Base-by-base conservation (phyloP, 2,113 vertebrate genomes). In the Syrrhaptes paradoxus region DNA sequence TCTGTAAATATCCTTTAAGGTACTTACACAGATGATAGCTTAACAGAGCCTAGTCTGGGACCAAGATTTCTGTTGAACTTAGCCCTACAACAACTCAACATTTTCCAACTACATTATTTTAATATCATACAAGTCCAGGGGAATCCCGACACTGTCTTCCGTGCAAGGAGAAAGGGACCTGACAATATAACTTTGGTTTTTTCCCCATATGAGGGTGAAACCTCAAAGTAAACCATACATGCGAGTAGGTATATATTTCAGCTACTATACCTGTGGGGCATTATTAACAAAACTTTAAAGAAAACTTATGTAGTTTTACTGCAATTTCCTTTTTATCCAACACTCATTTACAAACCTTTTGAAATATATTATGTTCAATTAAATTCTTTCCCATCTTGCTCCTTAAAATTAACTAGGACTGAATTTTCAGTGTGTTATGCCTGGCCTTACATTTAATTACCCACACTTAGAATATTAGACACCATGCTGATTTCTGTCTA, bases 401-500 rank as follows among this genome's bases (percentile, higher is more conserved):
- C 48, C 78, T 90, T 92, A 79, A 94, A 95, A 81, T 79, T 95
- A 83, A 93, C 78, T 57, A 92, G 88, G 52, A 82, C 32, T 65
- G 87, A 93, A 83, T 93, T 93, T 94, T 95, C 71, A 48, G 61
- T 78, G 14, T 73, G 65, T 80, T 80, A 29, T 92, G 85, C 55
- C 76, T 96, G 84, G 76, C 52, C 49, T 63, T 96, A 95, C 34
- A 61, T 94, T 95, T 93, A 95, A 95, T 96, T 96, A 94, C 72
- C 84, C 2, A 4, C 79, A 83, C 73, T 93, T 84, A 91, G 41
- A 90, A 91, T 94, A 87, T 93, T 76, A 70, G 95, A 97, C 96
- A 94, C 45, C 95, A 96, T 96, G 97, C 96, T 97, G 97, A 79
- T 96, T 97, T 96, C 90, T 97, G 95, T 92, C 96, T 95, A 93